Evolutionary conservation across 2,888 invertebrate genomes (phyloP).

Genomic region (Epirrhoe tristata): DNA sequence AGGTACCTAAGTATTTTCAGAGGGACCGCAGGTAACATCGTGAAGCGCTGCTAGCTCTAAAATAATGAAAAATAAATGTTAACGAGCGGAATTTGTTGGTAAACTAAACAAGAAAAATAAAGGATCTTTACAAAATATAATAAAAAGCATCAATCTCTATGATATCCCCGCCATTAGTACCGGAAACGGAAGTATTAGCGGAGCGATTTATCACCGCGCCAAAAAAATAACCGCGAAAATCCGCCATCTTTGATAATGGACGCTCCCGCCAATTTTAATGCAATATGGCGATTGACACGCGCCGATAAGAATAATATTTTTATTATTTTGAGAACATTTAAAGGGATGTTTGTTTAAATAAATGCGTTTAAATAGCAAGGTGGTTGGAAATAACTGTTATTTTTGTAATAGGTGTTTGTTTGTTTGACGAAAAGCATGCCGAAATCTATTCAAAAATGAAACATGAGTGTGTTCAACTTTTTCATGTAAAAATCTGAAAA

Average conservation of each 20-base stretch:
- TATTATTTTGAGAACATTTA: conserved; percentile 15
- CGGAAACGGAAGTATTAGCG: conserved; percentile 71
- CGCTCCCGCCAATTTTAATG: conserved; percentile 59
- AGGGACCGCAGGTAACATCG: too few relatives aligned
- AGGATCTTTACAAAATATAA: conserved; percentile 20
- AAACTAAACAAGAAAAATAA: conserved; percentile 8
- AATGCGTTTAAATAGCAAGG: not conserved
- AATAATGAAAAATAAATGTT: not conserved
- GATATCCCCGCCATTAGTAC: conserved; percentile 53
- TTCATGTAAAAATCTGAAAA: too few relatives aligned
- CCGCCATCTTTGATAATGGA: conserved; percentile 61
- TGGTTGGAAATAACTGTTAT: not conserved
- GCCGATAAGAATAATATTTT: conserved; percentile 32
- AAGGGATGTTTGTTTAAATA: not conserved
- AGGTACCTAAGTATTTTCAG: too few relatives aligned
- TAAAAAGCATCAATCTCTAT: conserved; percentile 50
- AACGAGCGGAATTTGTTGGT: not conserved
- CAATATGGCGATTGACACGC: conserved; percentile 58
- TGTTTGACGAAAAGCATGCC: not conserved
- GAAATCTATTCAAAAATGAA: too few relatives aligned
- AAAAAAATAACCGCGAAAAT: conserved; percentile 60
- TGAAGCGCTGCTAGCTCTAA: not conserved
- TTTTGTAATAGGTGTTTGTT: not conserved
- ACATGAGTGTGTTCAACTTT: too few relatives aligned
- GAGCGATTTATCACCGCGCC: conserved; percentile 65